A percentile compares a stretch with the other conserved stretches of the same genome.
These are phyloP conservation scores for Syrista parreyssii DNA, from an alignment of 2,888 invertebrate genomes.

Conservation along the genomic window DNA sequence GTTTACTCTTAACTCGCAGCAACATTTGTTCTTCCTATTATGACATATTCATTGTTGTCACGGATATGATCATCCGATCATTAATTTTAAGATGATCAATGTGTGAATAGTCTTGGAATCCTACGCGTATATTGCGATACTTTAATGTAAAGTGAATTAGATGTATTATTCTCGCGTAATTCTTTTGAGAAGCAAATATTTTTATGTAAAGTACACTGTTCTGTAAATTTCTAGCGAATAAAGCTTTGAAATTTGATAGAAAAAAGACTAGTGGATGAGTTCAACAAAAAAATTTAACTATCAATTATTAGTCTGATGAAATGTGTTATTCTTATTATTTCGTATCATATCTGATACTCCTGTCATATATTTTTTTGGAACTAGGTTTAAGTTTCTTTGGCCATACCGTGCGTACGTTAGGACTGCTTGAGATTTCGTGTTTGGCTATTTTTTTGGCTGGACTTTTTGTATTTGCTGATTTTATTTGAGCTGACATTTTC, in stretches of 20 bases:
- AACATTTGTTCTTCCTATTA: background rate
- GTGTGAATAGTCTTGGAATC: background rate
- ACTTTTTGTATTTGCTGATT: slow-evolving; percentile 33
- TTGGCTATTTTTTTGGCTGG: slow-evolving; percentile 38
- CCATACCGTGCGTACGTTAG: slow-evolving; percentile 13
- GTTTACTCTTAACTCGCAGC: background rate
- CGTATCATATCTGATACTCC: slow-evolving; percentile 21
- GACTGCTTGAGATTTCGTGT: slow-evolving; percentile 22
- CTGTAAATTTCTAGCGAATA: background rate
- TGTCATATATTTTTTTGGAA: slow-evolving; percentile 25
- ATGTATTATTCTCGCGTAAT: background rate
- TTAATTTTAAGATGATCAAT: background rate
- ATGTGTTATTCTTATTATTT: background rate
- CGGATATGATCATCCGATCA: background rate
- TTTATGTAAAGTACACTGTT: background rate
- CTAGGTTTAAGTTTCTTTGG: slow-evolving; percentile 28
- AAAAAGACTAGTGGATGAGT: background rate
- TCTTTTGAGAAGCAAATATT: background rate
- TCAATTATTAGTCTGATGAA: background rate
- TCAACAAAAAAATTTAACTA: background rate
- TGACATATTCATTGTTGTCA: background rate
- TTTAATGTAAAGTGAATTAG: slow-evolving; percentile 1
- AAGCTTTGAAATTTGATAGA: background rate
- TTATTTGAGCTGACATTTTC: background rate
- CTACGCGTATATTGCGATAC: background rate